Evolutionary conservation across 2,113 vertebrate genomes (phyloP), one percentile per base, ranked within the genome.

Genomic region (Cebidichthys violaceus): DNA sequence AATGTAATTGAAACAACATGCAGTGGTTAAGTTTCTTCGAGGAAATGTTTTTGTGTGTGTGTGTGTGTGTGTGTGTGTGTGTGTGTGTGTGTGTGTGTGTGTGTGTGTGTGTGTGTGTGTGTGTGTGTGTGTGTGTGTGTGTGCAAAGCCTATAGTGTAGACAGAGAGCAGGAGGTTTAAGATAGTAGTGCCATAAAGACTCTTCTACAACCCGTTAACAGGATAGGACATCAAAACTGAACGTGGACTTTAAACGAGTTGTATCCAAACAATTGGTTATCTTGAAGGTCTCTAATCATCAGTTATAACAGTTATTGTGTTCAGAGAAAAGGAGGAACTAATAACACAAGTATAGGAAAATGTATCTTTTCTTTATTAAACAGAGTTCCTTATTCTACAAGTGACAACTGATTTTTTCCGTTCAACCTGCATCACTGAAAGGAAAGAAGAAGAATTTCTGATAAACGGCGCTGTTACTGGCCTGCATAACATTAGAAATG

Each of bases 1-100:
- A 78, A 62, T 0, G 1, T 68, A 84, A 88, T 68, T 75, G 64
- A 80, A 84, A 62, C 75, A 87, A 79, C 79, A 83, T 83, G 84
- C 10, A 57, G 66, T 39, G 54, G 67, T 84, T 80, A 35, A 9
- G 4, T 69, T 74, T 10, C 47, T 41, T 77, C 55, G 69, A 22
- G 57, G 20, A 71, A 69, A 37, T 15, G 6, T 37, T 70, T 17
- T 10, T 18, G 60, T 45, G 20, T 45, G 43, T 45, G 43, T n/a
- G n/a, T n/a, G n/a, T 33, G 31, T 33, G 31, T 33, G 31, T 33
- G 33, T 33, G 33, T 33, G 33, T 33, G 33, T n/a, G n/a, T n/a
- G n/a, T n/a, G 43, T 45, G 43, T 45, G 43, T 45, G 43, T 14
- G 43, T 45, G 43, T 45, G 43, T 45, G 43, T 45, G 43, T 45